Evolutionary conservation across 1,140 invertebrate species (phyloP).

Genomic region (Cardiocondyla obscurior): DNA sequence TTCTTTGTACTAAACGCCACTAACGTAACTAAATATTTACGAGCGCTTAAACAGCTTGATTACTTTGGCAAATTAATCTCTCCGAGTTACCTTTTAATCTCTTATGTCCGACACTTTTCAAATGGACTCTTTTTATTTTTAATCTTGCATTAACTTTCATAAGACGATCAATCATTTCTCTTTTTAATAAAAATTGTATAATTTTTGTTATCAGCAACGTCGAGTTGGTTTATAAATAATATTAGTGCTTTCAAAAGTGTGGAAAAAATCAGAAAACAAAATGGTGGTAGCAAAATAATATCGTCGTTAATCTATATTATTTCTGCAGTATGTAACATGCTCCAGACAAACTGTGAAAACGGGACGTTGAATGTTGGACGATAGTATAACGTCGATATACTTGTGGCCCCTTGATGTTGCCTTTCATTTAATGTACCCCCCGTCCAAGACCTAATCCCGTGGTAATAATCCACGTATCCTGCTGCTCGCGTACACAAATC

Average conservation of each 20-base stretch:
- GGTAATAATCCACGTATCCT: constrained; percentile 61
- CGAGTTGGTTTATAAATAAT: not conserved
- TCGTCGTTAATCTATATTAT: not conserved
- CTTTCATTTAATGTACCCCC: constrained; percentile 63
- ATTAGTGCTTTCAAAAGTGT: not conserved
- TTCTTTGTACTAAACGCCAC: not conserved
- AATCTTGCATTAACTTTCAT: constrained; percentile 20
- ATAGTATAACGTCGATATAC: constrained; percentile 26
- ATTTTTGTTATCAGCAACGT: constrained; percentile 20
- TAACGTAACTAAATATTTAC: not conserved
- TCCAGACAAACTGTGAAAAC: constrained; percentile 1
- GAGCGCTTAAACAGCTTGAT: not conserved
- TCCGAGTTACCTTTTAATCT: not conserved
- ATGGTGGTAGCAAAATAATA: not conserved
- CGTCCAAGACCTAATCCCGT: constrained; percentile 60
- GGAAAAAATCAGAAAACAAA: not conserved
- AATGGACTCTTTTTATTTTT: constrained; percentile 10
- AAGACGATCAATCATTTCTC: constrained; percentile 6
- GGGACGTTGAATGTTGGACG: not conserved
- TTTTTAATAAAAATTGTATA: constrained; percentile 1
- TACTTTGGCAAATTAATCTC: not conserved
- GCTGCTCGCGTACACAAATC: constrained; percentile 17
- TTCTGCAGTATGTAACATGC: not conserved
- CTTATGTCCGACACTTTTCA: not conserved
- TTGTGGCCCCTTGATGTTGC: constrained; percentile 59